Percentiles rank a stretch among this genome's conserved stretches.
Evolutionary conservation across 2,888 invertebrate species (phyloP).

Genomic region (Colostygia pectinataria): DNA sequence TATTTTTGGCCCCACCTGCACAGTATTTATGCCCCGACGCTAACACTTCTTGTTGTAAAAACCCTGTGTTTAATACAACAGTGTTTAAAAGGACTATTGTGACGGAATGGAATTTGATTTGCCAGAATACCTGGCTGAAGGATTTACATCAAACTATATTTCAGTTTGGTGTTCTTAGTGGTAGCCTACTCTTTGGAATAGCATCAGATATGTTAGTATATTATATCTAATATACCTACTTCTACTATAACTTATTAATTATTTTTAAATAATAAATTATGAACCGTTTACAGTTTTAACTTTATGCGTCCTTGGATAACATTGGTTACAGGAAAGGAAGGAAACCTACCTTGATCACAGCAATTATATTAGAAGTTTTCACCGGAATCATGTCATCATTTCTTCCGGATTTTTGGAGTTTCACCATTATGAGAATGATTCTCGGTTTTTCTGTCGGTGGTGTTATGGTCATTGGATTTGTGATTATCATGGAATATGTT

Average conservation of each 20-base stretch:
- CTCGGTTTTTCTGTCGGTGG: slow-evolving; percentile 90
- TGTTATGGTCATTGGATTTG: slow-evolving; percentile 84
- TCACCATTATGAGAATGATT: slow-evolving; percentile 86
- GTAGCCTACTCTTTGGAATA: slow-evolving; percentile 87
- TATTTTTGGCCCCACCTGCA: slow-evolving; percentile 75
- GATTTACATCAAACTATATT: slow-evolving; percentile 88
- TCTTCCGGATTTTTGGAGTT: slow-evolving; percentile 84
- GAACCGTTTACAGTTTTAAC: too few relatives aligned
- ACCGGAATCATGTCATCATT: slow-evolving; percentile 86
- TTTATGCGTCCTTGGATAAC: too few relatives aligned
- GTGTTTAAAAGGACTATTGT: slow-evolving; percentile 86
- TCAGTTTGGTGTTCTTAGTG: slow-evolving; percentile 88
- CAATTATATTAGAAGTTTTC: slow-evolving; percentile 87
- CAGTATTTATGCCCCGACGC: slow-evolving; percentile 38
- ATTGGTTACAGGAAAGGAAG: slow-evolving; percentile 86
- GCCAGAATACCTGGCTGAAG: slow-evolving; percentile 84
- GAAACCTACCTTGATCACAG: slow-evolving; percentile 85
- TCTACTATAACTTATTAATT: neutral
- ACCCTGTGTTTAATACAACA: slow-evolving; percentile 83
- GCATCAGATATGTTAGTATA: slow-evolving; percentile 86
- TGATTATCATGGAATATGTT: slow-evolving; percentile 85
- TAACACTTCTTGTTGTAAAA: slow-evolving; percentile 70
- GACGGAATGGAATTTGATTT: slow-evolving; percentile 89
- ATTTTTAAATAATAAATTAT: too few relatives aligned
- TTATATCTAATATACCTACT: neutral